Evolutionary conservation across 2,888 invertebrate genomes (phyloP).

Genomic region (Polyommatus iphigenia): DNA sequence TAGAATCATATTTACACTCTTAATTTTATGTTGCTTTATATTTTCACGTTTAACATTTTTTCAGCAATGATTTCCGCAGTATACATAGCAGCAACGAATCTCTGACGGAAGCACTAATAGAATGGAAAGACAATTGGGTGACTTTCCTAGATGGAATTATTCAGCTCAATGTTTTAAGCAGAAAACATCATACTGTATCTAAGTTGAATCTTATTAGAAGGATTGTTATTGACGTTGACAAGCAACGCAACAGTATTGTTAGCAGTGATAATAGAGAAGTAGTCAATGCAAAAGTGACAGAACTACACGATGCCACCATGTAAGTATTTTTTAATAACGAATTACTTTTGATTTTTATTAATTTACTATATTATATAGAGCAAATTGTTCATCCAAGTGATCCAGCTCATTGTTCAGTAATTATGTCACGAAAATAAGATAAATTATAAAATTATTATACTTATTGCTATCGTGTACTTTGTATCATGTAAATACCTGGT

Average conservation of each 20-base stretch:
- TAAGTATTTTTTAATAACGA: constrained; percentile 33
- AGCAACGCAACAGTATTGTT: constrained; percentile 41
- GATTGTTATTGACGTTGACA: constrained; percentile 48
- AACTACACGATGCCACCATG: constrained; percentile 46
- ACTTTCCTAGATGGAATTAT: constrained; percentile 90
- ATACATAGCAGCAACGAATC: constrained; percentile 48
- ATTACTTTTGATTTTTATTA: background rate
- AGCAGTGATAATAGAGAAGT: constrained; percentile 36
- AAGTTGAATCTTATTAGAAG: constrained; percentile 77
- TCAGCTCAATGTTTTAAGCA: constrained; percentile 85
- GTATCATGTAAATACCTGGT: too few relatives aligned
- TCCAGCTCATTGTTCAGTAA: too few relatives aligned
- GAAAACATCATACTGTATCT: constrained; percentile 79
- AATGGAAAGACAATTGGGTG: constrained; percentile 89
- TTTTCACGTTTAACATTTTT: background rate
- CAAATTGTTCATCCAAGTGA: background rate
- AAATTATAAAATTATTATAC: too few relatives aligned
- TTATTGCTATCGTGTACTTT: too few relatives aligned
- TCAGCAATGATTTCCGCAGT: constrained; percentile 53
- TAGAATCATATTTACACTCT: background rate
- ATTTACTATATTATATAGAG: background rate
- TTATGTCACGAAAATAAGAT: too few relatives aligned
- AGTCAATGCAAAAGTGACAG: constrained; percentile 44
- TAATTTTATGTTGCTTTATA: background rate
- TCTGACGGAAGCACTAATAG: constrained; percentile 57